Evolutionary conservation across 2,888 invertebrate genomes (phyloP).

Genomic region (Morpho deidamia): DNA sequence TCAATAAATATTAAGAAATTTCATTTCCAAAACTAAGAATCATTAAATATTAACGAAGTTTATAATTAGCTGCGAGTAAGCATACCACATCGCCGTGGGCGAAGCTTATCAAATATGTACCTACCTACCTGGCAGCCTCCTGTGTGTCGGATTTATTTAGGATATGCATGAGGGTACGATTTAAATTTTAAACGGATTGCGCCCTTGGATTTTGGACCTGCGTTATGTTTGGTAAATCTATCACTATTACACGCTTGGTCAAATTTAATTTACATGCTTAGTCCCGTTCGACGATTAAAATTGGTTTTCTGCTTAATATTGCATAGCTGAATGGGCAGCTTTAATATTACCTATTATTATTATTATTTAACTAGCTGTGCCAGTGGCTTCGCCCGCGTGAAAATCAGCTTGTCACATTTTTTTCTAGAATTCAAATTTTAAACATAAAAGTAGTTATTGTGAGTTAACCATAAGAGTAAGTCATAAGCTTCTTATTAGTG

Average conservation of each 20-base stretch:
- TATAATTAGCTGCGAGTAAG: slow-evolving; percentile 69
- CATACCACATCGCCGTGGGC: slow-evolving; percentile 46
- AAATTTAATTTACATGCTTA: slow-evolving; percentile 56
- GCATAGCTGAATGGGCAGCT: slow-evolving; percentile 7
- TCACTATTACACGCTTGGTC: slow-evolving; percentile 46
- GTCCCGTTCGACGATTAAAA: slow-evolving; percentile 52
- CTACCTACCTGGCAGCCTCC: slow-evolving; percentile 66
- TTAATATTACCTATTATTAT: too few relatives aligned
- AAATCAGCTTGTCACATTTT: too few relatives aligned
- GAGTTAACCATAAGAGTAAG: too few relatives aligned
- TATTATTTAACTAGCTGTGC: too few relatives aligned
- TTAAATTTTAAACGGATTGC: slow-evolving; percentile 78
- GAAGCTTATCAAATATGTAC: slow-evolving; percentile 77
- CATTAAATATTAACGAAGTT: slow-evolving; percentile 51
- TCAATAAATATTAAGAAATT: background rate
- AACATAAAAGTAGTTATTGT: too few relatives aligned
- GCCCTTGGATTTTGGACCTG: slow-evolving; percentile 70
- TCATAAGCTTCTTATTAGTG: too few relatives aligned
- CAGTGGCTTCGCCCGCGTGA: too few relatives aligned
- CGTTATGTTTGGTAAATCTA: slow-evolving; percentile 71
- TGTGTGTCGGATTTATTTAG: slow-evolving; percentile 74
- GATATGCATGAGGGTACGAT: slow-evolving; percentile 77
- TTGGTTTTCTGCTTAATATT: slow-evolving; percentile 55
- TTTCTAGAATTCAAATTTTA: too few relatives aligned
- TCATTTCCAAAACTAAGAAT: slow-evolving; percentile 21